Base-by-base conservation (phyloP, 2,113 vertebrate species). In the Siniperca knerii region DNA sequence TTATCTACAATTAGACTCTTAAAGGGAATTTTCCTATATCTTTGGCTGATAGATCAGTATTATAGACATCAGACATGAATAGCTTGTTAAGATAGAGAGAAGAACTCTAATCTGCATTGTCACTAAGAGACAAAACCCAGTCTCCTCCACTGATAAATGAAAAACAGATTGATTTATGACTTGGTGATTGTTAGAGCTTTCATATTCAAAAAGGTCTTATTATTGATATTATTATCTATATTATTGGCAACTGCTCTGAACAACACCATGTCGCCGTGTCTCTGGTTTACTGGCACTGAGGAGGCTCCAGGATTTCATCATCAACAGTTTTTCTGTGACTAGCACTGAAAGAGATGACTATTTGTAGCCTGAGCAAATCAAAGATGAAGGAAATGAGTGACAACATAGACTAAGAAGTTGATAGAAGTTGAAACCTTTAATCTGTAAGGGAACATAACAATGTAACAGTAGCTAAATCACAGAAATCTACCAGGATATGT, bases 1-100 rank as follows among this genome's bases (percentile, higher is more conserved):
- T 89, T 67, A 84, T 86, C 70, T 73, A 46, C 71, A 75, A 50
- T 81, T 23, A 64, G 15, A 66, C n/a, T 48, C 40, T 84, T 68
- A n/a, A 78, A 85, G 57, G 58, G 61, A 76, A 54, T 50, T 29
- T 64, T 69, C 44, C 60, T 25, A 25, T 42, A 77, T 52, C 18
- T 48, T 65, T 61, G 8, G 9, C 23, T 33, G 25, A 86, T 86
- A 50, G 72, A 87, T 80, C 7, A 33, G 4, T 54, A 48, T 79
- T 67, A 62, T 64, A 68, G 65, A 58, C 61, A 80, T 58, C 37
- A 29, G 40, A 50, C 16, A 33, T 54, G 33, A 57, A 83, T 35
- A 29, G 33, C 35, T 52, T 61, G 13, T 61, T 44, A 44, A 29
- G 62, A 0, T 25, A 46, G 11, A 61, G 37, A 52, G n/a, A 72